Conservation (phyloP, 2,113 vertebrate genomes). For the Tichodroma muraria region DNA sequence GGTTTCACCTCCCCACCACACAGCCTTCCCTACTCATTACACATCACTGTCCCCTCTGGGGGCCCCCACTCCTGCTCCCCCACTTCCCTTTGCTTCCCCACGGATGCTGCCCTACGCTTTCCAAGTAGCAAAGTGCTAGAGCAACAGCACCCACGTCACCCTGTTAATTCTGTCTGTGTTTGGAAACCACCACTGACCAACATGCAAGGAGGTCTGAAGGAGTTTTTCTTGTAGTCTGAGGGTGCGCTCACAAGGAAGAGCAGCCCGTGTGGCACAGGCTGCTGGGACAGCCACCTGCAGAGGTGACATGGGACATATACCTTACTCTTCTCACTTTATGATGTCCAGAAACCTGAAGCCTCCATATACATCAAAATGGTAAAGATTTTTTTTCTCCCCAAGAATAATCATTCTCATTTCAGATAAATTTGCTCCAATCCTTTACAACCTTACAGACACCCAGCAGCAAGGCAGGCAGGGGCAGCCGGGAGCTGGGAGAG, state of each 20-base stretch:
- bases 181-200: background rate
- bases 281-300: background rate
- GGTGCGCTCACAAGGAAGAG: background rate
- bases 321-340: background rate
- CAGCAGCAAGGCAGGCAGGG: background rate
- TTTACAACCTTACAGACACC: background rate
- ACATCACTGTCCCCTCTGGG: background rate
- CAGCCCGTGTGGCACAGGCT: background rate
- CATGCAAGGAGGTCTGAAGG: background rate
- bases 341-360: background rate
- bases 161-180: background rate
- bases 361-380: background rate
- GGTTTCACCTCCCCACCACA: rapidly evolving
- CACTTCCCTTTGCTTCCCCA: background rate
- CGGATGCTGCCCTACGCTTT: background rate
- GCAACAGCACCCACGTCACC: background rate
- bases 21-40: background rate
- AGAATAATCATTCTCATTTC: background rate
- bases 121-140: rapidly evolving
- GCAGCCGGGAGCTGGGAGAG: background rate
- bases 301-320: too few species aligned
- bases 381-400: background rate
- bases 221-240: too few species aligned
- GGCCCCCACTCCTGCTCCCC: background rate
- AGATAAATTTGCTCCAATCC: background rate